Evolutionary conservation across 2,888 invertebrate species (phyloP).

Genomic region (Cephus pulcher): DNA sequence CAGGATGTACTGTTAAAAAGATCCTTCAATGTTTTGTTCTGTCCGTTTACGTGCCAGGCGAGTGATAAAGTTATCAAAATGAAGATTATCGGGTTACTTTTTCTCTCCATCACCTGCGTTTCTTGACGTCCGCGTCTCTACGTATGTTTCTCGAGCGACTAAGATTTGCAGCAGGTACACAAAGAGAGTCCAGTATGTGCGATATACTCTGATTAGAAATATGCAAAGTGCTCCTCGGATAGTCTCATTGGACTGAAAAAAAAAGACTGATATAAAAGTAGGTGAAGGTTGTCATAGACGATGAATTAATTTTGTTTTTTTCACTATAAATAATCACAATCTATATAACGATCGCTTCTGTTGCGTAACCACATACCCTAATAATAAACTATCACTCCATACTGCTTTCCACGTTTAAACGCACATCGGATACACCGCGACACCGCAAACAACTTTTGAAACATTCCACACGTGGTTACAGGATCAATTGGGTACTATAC

Average conservation of each 20-base stretch:
- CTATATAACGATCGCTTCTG: not conserved
- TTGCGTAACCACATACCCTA: not conserved
- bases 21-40: constrained; percentile 71
- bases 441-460: not conserved
- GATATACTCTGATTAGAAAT: not conserved
- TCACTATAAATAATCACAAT: not conserved
- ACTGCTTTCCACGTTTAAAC: not conserved
- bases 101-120: not conserved
- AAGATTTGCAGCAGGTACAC: not conserved
- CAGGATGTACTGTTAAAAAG: constrained; percentile 85
- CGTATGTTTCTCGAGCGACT: not conserved
- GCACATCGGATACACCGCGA: not conserved
- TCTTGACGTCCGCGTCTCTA: not conserved
- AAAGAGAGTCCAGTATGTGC: not conserved
- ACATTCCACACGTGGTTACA: not conserved
- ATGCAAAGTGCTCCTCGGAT: not conserved
- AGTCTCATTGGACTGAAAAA: constrained; percentile 2
- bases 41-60: constrained; percentile 44
- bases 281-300: constrained; percentile 17
- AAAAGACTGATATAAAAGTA: constrained; percentile 15
- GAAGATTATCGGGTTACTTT: not conserved
- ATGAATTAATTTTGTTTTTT: not conserved
- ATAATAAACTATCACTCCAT: not conserved
- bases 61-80: not conserved
- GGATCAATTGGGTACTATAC: not conserved